These are phyloP conservation scores for Zaprionus gabonicus DNA, from an alignment of 1,140 invertebrate genomes.

Conservation along the genomic window DNA sequence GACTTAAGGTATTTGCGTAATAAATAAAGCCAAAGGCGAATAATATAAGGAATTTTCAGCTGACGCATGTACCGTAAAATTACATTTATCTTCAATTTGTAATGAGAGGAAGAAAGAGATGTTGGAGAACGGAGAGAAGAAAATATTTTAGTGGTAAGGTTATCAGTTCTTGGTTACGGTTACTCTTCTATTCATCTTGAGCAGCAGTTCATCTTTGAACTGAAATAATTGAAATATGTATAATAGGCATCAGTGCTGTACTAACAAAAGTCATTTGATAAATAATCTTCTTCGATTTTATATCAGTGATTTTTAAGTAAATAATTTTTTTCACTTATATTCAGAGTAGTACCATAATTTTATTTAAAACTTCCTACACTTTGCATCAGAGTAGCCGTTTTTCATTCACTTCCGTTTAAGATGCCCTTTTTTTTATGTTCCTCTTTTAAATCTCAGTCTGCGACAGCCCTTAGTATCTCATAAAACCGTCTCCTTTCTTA, in stretches of 20 bases:
- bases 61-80: not conserved
- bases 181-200: too few relatives aligned
- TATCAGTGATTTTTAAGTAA: not conserved
- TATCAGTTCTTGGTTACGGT: too few relatives aligned
- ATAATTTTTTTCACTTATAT: not conserved
- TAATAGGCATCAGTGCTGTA: too few relatives aligned
- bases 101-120: not conserved
- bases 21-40: conserved; percentile 74
- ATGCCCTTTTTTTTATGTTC: not conserved
- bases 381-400: not conserved
- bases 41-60: not conserved
- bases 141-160: too few relatives aligned
- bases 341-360: not conserved
- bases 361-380: not conserved
- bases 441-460: not conserved
- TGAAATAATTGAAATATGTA: too few relatives aligned
- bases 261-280: not conserved
- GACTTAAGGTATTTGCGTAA: conserved; percentile 57
- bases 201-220: too few relatives aligned
- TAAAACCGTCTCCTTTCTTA: conserved; percentile 15
- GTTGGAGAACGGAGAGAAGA: not conserved
- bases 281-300: not conserved
- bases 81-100: not conserved
- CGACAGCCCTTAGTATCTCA: not conserved
- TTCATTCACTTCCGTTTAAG: not conserved